Evolutionary conservation across 2,113 vertebrate species (phyloP), one percentile per base, ranked within the genome.

Genomic region (Cololabis saira): DNA sequence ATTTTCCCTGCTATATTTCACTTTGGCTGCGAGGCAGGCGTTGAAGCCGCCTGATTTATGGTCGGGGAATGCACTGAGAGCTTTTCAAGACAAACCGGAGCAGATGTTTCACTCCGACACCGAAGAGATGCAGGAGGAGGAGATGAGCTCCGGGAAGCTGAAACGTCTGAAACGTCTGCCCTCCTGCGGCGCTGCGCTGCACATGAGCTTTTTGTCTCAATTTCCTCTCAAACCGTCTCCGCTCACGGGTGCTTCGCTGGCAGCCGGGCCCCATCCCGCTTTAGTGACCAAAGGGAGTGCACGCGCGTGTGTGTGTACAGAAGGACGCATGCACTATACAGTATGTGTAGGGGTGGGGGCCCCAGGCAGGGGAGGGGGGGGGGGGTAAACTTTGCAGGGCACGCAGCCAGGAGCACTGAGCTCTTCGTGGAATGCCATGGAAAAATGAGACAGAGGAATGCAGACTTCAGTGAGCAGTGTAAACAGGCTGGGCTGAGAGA

Each of bases 371-470:
- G 43, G 10, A 18, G 42, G 49, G 47, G 27, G 50, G 45, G 55
- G 2, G 57, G 72, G 44, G 65, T 77, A 79, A 74, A 82, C 58
- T 75, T 71, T 51, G 66, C 48, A 71, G 78, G 89, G 91, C 88
- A 85, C 53, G 47, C 43, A 61, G 90, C 89, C 90, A 92, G 78
- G 30, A 86, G 83, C 76, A 55, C 55, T 71, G 80, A 89, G 90
- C 87, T 85, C 80, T 89, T 90, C 77, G 62, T 78, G 86, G 92
- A 92, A 92, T 90, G 88, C 82, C 86, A 86, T 89, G 91, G 91
- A 92, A 92, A 93, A 93, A 89, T 84, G 90, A 93, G 87, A 91
- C 88, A 78, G 81, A 90, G 92, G 93, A 93, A 94, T 93, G 91
- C 83, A 87, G 91, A 87, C 92, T 91, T 71, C 84, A 87, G 79